Evolutionary conservation across 1,140 invertebrate species (phyloP).

Genomic region (Neodiprion lecontei): DNA sequence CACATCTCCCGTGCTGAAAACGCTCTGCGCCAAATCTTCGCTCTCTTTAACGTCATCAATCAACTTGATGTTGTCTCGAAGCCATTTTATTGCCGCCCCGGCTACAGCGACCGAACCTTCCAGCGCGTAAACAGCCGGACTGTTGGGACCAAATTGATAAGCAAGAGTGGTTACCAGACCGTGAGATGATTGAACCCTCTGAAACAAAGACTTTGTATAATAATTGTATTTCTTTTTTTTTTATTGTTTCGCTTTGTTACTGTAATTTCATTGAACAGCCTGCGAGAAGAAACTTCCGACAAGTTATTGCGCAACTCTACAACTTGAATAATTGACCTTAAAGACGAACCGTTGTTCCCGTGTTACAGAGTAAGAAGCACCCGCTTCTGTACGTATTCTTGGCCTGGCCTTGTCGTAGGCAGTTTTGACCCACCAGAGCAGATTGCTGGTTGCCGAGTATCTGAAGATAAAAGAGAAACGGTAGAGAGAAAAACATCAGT

Average conservation of each 20-base stretch:
- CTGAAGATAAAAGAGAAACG: constrained; percentile 56
- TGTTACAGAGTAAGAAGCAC: constrained; percentile 96
- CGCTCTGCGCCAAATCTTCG: constrained; percentile 69
- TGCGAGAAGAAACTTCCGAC: not conserved
- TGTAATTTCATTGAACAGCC: not conserved
- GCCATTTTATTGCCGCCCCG: constrained; percentile 79
- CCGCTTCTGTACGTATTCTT: constrained; percentile 98
- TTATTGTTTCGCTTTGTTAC: not conserved
- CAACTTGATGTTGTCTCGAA: constrained; percentile 87
- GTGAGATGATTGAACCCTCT: constrained; percentile 82
- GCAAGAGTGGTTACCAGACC: constrained; percentile 94
- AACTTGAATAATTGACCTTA: not conserved
- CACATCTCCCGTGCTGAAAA: constrained; percentile 76
- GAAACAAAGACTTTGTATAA: constrained; percentile 29
- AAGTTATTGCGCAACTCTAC: not conserved
- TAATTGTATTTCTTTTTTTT: no score
- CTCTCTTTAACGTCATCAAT: constrained; percentile 75
- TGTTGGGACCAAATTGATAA: constrained; percentile 85
- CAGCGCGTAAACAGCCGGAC: constrained; percentile 83
- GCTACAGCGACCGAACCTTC: constrained; percentile 95
- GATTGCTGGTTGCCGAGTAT: constrained; percentile 95
- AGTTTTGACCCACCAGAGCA: constrained; percentile 93
- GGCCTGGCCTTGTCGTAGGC: constrained; percentile 87
- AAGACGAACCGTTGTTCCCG: constrained; percentile 74
- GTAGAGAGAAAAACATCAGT: not conserved